Base-by-base conservation (phyloP, 2,113 vertebrate genomes). In the Hyla sarda region DNA sequence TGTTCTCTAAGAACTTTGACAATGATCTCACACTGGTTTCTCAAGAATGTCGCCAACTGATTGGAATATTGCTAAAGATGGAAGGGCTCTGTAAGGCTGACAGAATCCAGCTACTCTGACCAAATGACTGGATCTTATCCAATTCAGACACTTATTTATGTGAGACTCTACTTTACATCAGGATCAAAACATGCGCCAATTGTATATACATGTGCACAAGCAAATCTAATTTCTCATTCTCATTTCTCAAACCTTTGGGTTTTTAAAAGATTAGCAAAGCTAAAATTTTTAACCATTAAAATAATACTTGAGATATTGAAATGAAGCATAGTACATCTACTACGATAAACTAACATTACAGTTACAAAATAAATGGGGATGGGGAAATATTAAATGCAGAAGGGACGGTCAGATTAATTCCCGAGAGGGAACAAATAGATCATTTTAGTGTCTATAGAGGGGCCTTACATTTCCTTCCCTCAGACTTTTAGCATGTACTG, bases 21-120 rank as follows among this genome's bases (percentile, higher is more conserved):
- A 67, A 67, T 65, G 19, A 62, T 65, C 60, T 67, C 62, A 16
- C 62, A 32, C 62, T 67, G 62, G 14, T 67, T 67, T 67, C 28
- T 32, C 62, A 67, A 67, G 28, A 67, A 67, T 67, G 62, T 32
- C 5, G 14, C 62, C 28, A 67, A 67, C 19, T 67, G 62, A 14
- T 67, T 67, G 62, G 30, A 67, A 67, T 28, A 67, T 67, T 67
- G 30, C n/a, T 67, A 67, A 28, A 67, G 28, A 67, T 32, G 28
- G 62, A 67, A 19, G 30, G 2, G 14, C 30, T 32, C 30, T 32
- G 62, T 67, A 17, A 7, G 32, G 62, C 5, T 5, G 6, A 19
- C 30, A 34, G 13, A 28, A 28, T 17, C 16, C 62, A 37, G 32
- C 32, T 71, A 19, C 32, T 71, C 21, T 1, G 67, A 23, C 8